Evolutionary conservation across 2,888 invertebrate genomes (phyloP).

Genomic region (Cantharis rustica): DNA sequence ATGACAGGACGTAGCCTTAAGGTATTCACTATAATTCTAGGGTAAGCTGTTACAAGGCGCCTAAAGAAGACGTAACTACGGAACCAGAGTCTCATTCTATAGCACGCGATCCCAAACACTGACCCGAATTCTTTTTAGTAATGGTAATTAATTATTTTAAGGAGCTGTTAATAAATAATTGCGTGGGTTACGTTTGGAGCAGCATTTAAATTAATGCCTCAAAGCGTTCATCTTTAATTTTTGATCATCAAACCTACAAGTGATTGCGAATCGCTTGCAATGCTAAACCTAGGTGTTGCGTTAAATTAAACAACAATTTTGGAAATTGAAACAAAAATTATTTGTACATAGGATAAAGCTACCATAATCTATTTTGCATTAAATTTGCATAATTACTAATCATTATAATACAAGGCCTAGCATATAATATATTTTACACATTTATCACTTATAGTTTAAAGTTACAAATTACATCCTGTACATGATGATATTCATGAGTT

Average conservation of each 20-base stretch:
- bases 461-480: slow-evolving; percentile 23
- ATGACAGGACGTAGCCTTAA: slow-evolving; percentile 48
- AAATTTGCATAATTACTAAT: slow-evolving; percentile 4
- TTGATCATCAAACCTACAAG: not conserved
- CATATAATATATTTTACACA: slow-evolving; percentile 5
- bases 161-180: not conserved
- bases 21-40: slow-evolving; percentile 48
- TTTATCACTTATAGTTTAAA: slow-evolving; percentile 11
- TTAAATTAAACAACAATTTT: not conserved
- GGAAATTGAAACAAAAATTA: not conserved
- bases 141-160: slow-evolving; percentile 5
- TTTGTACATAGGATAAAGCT: not conserved
- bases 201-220: not conserved
- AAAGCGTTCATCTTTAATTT: not conserved
- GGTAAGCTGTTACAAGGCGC: slow-evolving; percentile 49
- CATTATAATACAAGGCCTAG: not conserved
- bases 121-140: slow-evolving; percentile 6
- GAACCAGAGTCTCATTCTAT: slow-evolving; percentile 36
- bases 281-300: not conserved
- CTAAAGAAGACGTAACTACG: slow-evolving; percentile 52
- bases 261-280: not conserved
- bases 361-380: not conserved
- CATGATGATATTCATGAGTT: not conserved
- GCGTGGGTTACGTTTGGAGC: not conserved
- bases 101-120: slow-evolving; percentile 25